Base-by-base conservation (phyloP, 2,888 invertebrate genomes). In the Scrobipalpa atriplicella region DNA sequence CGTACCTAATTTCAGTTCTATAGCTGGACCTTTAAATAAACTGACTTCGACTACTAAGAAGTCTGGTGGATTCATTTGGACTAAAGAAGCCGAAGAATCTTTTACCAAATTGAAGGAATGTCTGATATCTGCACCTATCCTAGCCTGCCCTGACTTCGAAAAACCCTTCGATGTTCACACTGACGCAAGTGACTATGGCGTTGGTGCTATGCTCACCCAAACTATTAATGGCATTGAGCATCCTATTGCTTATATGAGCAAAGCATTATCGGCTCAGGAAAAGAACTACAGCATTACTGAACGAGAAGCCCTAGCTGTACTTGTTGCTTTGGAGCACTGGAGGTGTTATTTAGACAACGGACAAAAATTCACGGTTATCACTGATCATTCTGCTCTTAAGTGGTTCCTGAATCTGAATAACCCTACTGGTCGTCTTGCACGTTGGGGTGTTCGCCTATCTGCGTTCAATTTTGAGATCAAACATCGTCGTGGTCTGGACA, bases 191-290 rank as follows among this genome's bases (percentile, higher is more conserved):
- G 43, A 51, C 19, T 67, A 38, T 19, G 69, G 66, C 5, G 19
- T 69, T 13, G 66, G 69, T 11, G 69, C 60, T 1, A 64, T 67
- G 54, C 60, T 69, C 1, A 52, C 67, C 5, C 69, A 69, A 43
- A 47, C 29, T 10, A 11, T 63, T 3, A 18, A 69, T 18, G 67
- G 67, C 18, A 36, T 0, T 0, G 65, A 65, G 18, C 43, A 51
- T 43, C 41, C 52, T 10, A 54, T 60, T 1, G 65, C 65, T 10
- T 65, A 65, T 13, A 60, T 38, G 60, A 29, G 60, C 38, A 58
- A 58, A 36, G 16, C 54, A 11, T 5, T 54, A 3, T 7, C 54
- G 0, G 21, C 11, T 5, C 7, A 0, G 2, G 54, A 60, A n/a
- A 8, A 16, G 13, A 56, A 56, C 18, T 56, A 56, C 13, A 21